These are phyloP conservation scores for Megaceryle maxima DNA, from an alignment of 2,113 vertebrate species.

Conservation along the genomic window DNA sequence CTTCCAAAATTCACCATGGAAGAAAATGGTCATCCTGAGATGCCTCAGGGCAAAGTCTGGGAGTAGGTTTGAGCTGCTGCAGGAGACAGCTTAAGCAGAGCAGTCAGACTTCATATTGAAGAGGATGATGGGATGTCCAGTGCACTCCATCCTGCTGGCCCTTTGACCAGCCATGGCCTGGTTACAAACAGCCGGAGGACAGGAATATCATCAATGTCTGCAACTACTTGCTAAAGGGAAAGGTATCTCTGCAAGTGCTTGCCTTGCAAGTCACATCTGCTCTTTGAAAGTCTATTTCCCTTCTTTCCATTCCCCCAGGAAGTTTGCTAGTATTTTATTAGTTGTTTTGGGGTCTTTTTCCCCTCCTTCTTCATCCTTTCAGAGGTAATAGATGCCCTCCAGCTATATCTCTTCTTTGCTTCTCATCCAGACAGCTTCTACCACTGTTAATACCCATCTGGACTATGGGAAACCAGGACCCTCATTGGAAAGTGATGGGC, in stretches of 20 bases:
- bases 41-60: neutral
- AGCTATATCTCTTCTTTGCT: neutral
- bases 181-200: neutral
- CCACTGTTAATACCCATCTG: neutral
- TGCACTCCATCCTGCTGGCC: neutral
- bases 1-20: neutral
- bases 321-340: neutral
- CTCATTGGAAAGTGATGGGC: neutral
- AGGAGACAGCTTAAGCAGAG: neutral
- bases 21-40: neutral
- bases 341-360: neutral
- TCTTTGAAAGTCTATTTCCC: constrained; percentile 7
- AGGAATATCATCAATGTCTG: neutral
- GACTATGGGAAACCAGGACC: neutral
- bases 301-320: constrained; percentile 19
- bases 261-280: constrained; percentile 30
- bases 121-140: neutral
- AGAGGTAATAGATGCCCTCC: constrained; percentile 3
- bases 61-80: neutral
- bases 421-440: neutral
- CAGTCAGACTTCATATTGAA: neutral
- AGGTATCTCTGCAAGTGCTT: neutral
- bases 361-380: neutral
- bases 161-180: neutral
- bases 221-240: neutral